Evolutionary conservation across 2,888 invertebrate genomes (phyloP), one percentile per base, ranked within the genome.

Genomic region (Phengaris alcon): DNA sequence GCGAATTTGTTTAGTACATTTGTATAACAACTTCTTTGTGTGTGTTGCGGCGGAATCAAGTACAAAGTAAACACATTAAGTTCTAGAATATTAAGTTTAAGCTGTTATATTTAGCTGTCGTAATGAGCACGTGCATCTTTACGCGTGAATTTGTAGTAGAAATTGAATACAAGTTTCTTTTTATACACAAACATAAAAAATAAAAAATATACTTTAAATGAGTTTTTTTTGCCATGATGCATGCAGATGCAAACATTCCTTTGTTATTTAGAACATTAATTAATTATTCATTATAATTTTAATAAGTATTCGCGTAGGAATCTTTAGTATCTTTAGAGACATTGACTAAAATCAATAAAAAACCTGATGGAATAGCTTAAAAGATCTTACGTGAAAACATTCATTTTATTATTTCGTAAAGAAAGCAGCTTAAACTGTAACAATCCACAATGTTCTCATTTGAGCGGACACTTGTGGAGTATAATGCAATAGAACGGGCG

Each of bases 361-460:
- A 35, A 3, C 10, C 12, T 35, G 64, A 64, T 3, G 3, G 12
- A 35, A 35, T 13, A 64, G 13, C 64, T 22, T 59, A 12, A 44
- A 35, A 64, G 6, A 35, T 44, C 64, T 6, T 35, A 44, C 64
- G 12, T 64, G 35, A 64, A 64, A 64, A 64, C 22, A 35, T 59
- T n/a, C 55, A 22, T 22, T 59, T 10, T 44, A 64, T 13, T 64
- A 15, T 12, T 6, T 35, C 6, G 12, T 9, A 12, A 35, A 64
- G 4, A 44, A 64, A 6, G 5, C 64, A 44, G 64, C 64, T 10
- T 6, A 6, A 64, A 64, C 64, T 44, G 35, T 35, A 35, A 64
- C 64, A 64, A 64, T 44, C 64, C 64, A 64, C 64, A 10, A 59
- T 59, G 64, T 64, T 64, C 44, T 64, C 12, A 64, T 64, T 35